Percentiles rank a stretch among this genome's conserved stretches.
phyloP scores from a whole-genome alignment of 2,888 invertebrate genomes.

The Lordiphosa andalusiaca region DNA sequence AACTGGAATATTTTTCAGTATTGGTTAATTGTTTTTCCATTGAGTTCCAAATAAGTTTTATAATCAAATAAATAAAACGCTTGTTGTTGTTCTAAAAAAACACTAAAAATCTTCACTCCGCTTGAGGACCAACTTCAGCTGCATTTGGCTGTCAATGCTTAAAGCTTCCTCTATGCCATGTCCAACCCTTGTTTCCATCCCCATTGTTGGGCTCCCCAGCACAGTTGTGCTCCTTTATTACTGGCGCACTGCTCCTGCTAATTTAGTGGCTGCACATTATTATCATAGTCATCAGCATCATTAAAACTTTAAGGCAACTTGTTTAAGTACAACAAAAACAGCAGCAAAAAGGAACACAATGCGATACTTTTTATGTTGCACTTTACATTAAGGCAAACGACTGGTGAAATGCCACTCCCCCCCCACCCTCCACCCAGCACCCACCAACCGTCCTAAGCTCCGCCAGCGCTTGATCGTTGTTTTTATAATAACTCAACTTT shows the following conservation, averaged over 20 bases:
- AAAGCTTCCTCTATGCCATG: not conserved
- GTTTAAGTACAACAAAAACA: conserved; percentile 49
- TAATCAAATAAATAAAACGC: too few species aligned
- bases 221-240: not conserved
- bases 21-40: too few species aligned
- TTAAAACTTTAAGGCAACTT: conserved; percentile 72
- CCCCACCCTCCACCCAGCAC: not conserved
- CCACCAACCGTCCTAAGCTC: not conserved
- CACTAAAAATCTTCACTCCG: too few species aligned
- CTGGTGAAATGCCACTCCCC: conserved; percentile 20
- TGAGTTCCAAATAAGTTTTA: too few species aligned
- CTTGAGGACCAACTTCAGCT: too few species aligned
- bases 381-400: conserved; percentile 72
- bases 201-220: conserved; percentile 1
- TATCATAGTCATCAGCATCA: conserved; percentile 76
- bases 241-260: conserved; percentile 17
- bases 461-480: conserved; percentile 26
- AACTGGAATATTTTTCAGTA: too few species aligned
- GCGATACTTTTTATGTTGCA: conserved; percentile 75
- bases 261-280: conserved; percentile 75
- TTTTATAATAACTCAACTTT: conserved; percentile 71
- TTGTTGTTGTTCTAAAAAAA: too few species aligned
- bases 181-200: not conserved
- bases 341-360: conserved; percentile 29
- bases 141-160: too few species aligned